A percentile compares a stretch with the other conserved stretches of the same genome.
phyloP scores from a whole-genome alignment of 1,140 invertebrate species.

The Tyrophagus putrescentiae region DNA sequence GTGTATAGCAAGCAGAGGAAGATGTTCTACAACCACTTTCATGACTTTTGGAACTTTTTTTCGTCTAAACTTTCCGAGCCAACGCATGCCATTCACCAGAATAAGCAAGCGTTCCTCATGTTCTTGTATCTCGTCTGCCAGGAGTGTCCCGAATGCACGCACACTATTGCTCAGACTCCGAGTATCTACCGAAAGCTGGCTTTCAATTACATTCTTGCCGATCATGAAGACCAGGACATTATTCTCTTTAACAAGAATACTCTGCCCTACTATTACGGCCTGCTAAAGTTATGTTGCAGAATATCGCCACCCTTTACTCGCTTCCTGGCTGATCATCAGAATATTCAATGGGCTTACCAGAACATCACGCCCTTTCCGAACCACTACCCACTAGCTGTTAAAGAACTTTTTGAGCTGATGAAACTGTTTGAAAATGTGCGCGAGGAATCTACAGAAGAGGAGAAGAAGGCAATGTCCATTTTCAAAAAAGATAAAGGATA shows the following conservation, averaged over 20 bases:
- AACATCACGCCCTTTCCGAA: constrained; percentile 85
- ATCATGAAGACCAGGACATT: constrained; percentile 88
- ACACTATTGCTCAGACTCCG: constrained; percentile 63
- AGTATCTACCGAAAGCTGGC: constrained; percentile 79
- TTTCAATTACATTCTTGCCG: constrained; percentile 91
- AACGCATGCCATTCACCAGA: constrained; percentile 80
- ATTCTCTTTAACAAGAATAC: constrained; percentile 80
- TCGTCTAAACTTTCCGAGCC: constrained; percentile 88
- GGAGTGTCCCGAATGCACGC: constrained; percentile 80
- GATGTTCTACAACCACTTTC: constrained; percentile 57
- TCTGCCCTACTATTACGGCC: constrained; percentile 83
- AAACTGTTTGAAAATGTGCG: constrained; percentile 58
- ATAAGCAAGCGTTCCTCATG: constrained; percentile 75
- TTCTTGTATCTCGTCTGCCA: constrained; percentile 83
- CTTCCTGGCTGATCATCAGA: constrained; percentile 73
- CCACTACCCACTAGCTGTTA: constrained; percentile 73
- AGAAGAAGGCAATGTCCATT: constrained; percentile 58
- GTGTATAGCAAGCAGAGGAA: constrained; percentile 75
- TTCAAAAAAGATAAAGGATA: too few relatives aligned
- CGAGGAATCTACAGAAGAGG: constrained; percentile 57
- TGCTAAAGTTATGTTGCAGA: constrained; percentile 72
- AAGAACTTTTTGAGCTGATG: constrained; percentile 78
- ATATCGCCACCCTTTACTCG: constrained; percentile 67
- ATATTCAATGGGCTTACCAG: constrained; percentile 88
- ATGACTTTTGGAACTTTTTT: constrained; percentile 80